Percentiles rank a stretch among this genome's conserved stretches.
phyloP scores from a whole-genome alignment of 2,888 invertebrate genomes.

The Orthosia gothica region DNA sequence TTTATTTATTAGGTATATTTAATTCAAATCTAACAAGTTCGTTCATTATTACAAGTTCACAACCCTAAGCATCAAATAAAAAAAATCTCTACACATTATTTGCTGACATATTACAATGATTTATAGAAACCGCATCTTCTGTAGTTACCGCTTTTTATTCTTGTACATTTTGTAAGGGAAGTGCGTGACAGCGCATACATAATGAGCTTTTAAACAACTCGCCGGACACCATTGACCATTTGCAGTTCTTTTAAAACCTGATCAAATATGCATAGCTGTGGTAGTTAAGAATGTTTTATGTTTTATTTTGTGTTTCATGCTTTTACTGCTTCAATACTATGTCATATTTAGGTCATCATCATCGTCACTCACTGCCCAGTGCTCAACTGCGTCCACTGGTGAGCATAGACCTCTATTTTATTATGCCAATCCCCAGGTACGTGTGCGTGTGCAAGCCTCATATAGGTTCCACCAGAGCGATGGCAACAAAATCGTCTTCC shows the following conservation, averaged over 20 bases:
- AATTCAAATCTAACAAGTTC: background rate
- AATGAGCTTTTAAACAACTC: conserved; percentile 20
- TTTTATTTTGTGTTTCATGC: background rate
- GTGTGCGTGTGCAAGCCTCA: too few relatives aligned
- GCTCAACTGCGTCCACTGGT: too few relatives aligned
- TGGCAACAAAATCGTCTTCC: too few relatives aligned
- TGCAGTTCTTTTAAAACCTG: conserved; percentile 31
- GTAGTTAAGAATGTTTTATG: background rate
- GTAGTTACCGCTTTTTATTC: conserved; percentile 51
- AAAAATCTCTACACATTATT: background rate
- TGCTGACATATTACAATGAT: conserved; percentile 28
- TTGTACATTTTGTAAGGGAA: conserved; percentile 59
- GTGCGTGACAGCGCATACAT: conserved; percentile 57
- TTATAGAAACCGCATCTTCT: conserved; percentile 40
- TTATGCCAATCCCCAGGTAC: too few relatives aligned
- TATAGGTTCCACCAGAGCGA: too few relatives aligned
- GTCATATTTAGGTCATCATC: background rate
- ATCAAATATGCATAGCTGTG: conserved; percentile 10
- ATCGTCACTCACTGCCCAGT: too few relatives aligned
- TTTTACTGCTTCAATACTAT: background rate
- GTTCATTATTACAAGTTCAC: too few relatives aligned
- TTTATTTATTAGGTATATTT: too few relatives aligned
- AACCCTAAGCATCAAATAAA: background rate
- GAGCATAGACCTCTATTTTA: too few relatives aligned
- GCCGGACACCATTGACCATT: conserved; percentile 28